Conservation (phyloP, 37 sponge, comb jelly and placozoan genomes). For the Hormiphora californensis region DNA sequence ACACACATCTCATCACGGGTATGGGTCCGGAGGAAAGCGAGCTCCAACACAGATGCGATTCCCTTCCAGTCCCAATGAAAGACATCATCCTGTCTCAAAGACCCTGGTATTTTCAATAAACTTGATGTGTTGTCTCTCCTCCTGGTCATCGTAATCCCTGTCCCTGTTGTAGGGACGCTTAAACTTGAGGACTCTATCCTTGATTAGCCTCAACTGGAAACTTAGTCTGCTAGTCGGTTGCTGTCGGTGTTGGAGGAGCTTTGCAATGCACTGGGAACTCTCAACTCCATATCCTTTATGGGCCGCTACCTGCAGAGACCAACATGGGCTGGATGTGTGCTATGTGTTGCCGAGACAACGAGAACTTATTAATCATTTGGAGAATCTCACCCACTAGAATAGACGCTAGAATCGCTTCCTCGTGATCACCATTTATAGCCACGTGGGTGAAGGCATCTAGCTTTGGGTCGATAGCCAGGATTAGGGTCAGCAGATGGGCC, state of each 20-base stretch:
- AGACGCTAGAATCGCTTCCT: constrained; percentile 39
- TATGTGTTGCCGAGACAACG: constrained; percentile 15
- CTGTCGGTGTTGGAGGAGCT: constrained; percentile 34
- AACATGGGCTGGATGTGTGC: constrained; percentile 52
- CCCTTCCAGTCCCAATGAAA: constrained; percentile 51
- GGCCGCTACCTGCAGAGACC: constrained; percentile 5
- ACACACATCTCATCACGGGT: constrained; percentile 4
- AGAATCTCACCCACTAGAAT: constrained; percentile 31
- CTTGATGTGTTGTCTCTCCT: constrained; percentile 37
- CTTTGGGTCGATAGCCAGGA: constrained; percentile 19
- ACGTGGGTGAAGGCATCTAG: constrained; percentile 32
- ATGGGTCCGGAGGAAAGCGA: constrained; percentile 32
- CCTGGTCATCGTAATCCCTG: constrained; percentile 31
- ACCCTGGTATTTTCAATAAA: constrained; percentile 44
- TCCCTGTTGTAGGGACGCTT: not conserved
- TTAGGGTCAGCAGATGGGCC: not conserved
- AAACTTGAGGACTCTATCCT: constrained; percentile 26
- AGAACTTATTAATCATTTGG: constrained; percentile 37
- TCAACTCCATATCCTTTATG: constrained; percentile 49
- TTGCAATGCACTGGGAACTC: constrained; percentile 41
- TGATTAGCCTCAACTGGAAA: not conserved
- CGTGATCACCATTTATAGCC: constrained; percentile 37
- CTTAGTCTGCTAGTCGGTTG: not conserved
- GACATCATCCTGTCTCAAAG: constrained; percentile 17
- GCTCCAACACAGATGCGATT: constrained; percentile 35